Evolutionary conservation across 2,888 invertebrate genomes (phyloP).

Genomic region (Cetonia aurata): DNA sequence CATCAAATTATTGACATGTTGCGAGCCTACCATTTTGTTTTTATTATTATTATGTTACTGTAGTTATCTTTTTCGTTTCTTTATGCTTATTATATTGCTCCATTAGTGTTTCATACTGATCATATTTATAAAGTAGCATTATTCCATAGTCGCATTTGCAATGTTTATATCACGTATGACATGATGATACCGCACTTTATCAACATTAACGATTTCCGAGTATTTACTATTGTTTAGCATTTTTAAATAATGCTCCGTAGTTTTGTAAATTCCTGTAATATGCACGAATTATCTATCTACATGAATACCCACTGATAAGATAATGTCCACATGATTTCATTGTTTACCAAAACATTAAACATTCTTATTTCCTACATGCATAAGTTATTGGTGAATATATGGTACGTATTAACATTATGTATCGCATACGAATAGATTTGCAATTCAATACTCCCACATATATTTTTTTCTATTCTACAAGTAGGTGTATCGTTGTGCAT

Average conservation of each 20-base stretch:
- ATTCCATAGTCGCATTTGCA: no score
- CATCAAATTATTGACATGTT: no score
- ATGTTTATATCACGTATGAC: no score
- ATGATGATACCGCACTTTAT: no score
- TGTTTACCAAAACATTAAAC: conserved; percentile 13
- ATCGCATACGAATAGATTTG: conserved; percentile 9
- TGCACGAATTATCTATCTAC: background rate
- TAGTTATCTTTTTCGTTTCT: no score
- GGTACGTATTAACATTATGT: conserved; percentile 34
- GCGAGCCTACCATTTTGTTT: no score
- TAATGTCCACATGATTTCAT: conserved; percentile 18
- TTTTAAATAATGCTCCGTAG: background rate
- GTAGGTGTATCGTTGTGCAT: conserved; percentile 11
- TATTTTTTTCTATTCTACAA: background rate
- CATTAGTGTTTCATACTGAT: no score
- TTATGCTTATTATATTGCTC: no score
- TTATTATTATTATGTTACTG: no score
- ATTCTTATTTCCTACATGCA: conserved; percentile 15
- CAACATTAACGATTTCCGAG: no score
- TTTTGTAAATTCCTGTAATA: background rate
- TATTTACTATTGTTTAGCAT: no score
- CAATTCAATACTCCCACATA: conserved; percentile 24
- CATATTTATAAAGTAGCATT: no score
- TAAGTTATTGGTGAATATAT: conserved; percentile 29
- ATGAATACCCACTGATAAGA: conserved; percentile 9